A percentile compares a stretch with the other conserved stretches of the same genome.
phyloP scores from a whole-genome alignment of 2,113 vertebrate species.

The Oreochromis spilurus region DNA sequence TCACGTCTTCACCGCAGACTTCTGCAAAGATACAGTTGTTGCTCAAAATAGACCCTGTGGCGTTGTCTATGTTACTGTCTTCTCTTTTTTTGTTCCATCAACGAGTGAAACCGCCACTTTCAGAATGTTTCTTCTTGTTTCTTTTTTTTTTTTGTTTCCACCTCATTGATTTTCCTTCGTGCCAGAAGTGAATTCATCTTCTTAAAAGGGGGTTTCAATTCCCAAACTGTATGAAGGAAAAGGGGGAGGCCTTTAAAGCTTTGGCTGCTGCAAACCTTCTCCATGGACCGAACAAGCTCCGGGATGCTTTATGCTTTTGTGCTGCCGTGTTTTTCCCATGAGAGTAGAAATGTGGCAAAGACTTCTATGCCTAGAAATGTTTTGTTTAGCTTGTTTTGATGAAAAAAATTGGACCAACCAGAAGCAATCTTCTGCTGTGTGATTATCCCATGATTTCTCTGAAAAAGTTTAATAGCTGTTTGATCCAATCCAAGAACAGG shows the following conservation, averaged over 20 bases:
- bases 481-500: background rate
- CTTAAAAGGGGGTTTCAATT: background rate
- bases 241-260: background rate
- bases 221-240: background rate
- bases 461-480: background rate
- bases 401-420: background rate
- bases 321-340: background rate
- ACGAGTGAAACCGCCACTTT: background rate
- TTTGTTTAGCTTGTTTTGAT: background rate
- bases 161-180: background rate
- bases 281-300: background rate
- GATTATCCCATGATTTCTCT: background rate
- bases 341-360: background rate
- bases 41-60: background rate
- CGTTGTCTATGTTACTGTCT: background rate
- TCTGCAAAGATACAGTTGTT: background rate
- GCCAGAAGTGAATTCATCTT: background rate
- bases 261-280: background rate
- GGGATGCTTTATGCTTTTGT: background rate
- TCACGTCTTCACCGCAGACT: background rate
- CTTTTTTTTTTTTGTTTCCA: background rate
- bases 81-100: slow-evolving; percentile 21
- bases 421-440: background rate
- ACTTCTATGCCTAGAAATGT: background rate
- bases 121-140: background rate